Evolutionary conservation across 2,797 vertebrate species (phyloP), one percentile per base, ranked within the genome.

Genomic region (Peromyscus eremicus): DNA sequence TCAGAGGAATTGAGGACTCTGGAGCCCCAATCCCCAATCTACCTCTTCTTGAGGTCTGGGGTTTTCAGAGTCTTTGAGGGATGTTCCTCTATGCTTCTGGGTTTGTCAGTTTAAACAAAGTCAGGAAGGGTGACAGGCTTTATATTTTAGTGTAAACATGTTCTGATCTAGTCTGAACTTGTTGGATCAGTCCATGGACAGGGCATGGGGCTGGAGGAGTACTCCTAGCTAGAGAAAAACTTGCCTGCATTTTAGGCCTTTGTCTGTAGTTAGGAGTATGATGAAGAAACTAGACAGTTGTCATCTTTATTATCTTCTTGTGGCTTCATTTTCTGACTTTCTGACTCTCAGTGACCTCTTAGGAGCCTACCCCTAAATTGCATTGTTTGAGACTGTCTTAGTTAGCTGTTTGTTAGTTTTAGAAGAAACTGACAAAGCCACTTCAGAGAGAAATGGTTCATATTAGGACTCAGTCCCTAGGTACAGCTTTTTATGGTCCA

Each of bases 131-230:
- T 84, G 60, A 46, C 0, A 29, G 13, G 25, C 7, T 46, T 29
- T 49, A 19, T 52, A 14, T 32, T 49, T 52, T 19, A 7, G 2
- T 2, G 6, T 49, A 49, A 77, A 68, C 5, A 34, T 66, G 40
- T 34, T 21, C 10, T 84, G 29, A 49, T 46, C 32, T 66, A 8
- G 29, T 43, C 25, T 29, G 75, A 76, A 29, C 2, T 49, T 77
- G 73, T 29, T 46, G 13, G 27, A 16, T 46, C 2, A 46, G 40
- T 76, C 6, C 27, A 43, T 12, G 6, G 60, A 8, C 5, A 11
- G 1, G 43, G 29, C 27, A 16, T 4, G 1, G 12, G 25, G 1
- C 0, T 9, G 0, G 2, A 1, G 23, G 5, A 23, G 12, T 21
- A 49, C 9, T 21, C 68, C 32, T 85, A 46, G 29, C 19, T 85